A percentile compares a stretch with the other conserved stretches of the same genome.
phyloP scores from a whole-genome alignment of 2,113 vertebrate genomes.

The Oxyruncus cristatus region DNA sequence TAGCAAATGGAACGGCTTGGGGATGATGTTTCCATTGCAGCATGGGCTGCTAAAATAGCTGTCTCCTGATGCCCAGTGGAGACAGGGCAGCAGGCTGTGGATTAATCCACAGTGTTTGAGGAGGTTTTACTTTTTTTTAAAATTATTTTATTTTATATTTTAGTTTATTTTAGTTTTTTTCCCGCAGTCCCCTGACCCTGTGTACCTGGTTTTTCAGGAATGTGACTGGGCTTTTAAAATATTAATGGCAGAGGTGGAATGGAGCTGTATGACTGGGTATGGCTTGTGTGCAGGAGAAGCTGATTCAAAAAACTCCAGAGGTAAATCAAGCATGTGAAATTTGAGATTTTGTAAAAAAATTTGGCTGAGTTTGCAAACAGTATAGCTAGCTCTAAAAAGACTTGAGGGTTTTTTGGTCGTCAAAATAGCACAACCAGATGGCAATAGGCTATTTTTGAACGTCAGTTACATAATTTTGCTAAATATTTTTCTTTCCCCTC shows the following conservation, averaged over 20 bases:
- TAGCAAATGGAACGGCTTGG: neutral
- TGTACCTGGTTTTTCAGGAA: neutral
- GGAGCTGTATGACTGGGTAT: neutral
- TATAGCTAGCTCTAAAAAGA: conserved; percentile 38
- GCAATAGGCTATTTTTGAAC: conserved; percentile 48
- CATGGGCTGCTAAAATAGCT: neutral
- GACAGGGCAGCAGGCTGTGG: neutral
- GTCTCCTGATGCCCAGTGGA: neutral
- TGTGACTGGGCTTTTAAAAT: neutral
- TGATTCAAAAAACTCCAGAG: neutral
- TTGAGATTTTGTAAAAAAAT: neutral
- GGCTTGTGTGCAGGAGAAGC: neutral
- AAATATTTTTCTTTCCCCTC: conserved; percentile 46
- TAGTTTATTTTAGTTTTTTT: neutral
- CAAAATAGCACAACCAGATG: conserved; percentile 60
- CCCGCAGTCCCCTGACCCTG: neutral
- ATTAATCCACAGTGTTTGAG: neutral
- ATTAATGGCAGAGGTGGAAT: neutral
- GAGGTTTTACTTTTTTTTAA: neutral
- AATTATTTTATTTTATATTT: neutral
- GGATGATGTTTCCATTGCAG: neutral
- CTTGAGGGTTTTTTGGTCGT: conserved; percentile 10
- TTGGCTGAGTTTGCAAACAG: conserved; percentile 63
- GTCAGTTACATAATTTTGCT: conserved; percentile 48
- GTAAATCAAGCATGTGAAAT: conserved; percentile 10